Evolutionary conservation across 2,113 vertebrate genomes (phyloP).

Genomic region (Syngnathus floridae): DNA sequence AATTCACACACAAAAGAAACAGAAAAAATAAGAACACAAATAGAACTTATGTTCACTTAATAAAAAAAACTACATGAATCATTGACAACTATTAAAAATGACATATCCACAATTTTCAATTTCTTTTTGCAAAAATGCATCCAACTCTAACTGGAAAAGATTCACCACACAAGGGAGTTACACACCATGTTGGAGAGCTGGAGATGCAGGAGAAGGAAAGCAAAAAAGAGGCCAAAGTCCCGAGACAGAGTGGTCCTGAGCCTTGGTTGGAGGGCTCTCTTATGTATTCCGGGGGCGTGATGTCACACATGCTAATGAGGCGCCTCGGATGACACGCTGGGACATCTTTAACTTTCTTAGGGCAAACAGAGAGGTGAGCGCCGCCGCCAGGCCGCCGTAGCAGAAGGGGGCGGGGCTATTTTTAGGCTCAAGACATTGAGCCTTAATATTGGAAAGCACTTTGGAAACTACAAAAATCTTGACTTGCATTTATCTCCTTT

Average conservation of each 20-base stretch:
- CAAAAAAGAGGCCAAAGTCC: constrained; percentile 71
- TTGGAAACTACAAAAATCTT: background rate
- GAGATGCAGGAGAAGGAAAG: constrained; percentile 67
- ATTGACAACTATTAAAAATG: background rate
- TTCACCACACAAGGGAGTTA: constrained; percentile 59
- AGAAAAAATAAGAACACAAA: background rate
- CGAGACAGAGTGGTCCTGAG: constrained; percentile 82
- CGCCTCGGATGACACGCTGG: constrained; percentile 77
- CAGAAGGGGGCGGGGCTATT: constrained; percentile 74
- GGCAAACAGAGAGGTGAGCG: constrained; percentile 81
- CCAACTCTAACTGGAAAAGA: constrained; percentile 26
- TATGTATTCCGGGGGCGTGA: constrained; percentile 81
- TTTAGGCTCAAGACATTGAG: constrained; percentile 75
- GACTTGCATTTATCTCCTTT: too few species aligned
- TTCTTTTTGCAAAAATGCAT: background rate
- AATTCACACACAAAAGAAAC: constrained; percentile 13
- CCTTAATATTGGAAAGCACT: constrained; percentile 48
- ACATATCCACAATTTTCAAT: background rate
- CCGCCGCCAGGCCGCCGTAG: constrained; percentile 34
- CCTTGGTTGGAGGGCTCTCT: constrained; percentile 69
- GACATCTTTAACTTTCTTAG: constrained; percentile 96
- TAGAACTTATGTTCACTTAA: background rate
- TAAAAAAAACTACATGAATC: too few species aligned
- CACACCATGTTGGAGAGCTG: constrained; percentile 88
- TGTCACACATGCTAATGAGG: constrained; percentile 61